Evolutionary conservation across 2,113 vertebrate genomes (phyloP), one percentile per base, ranked within the genome.

Genomic region (Thoracochromis brauschi): DNA sequence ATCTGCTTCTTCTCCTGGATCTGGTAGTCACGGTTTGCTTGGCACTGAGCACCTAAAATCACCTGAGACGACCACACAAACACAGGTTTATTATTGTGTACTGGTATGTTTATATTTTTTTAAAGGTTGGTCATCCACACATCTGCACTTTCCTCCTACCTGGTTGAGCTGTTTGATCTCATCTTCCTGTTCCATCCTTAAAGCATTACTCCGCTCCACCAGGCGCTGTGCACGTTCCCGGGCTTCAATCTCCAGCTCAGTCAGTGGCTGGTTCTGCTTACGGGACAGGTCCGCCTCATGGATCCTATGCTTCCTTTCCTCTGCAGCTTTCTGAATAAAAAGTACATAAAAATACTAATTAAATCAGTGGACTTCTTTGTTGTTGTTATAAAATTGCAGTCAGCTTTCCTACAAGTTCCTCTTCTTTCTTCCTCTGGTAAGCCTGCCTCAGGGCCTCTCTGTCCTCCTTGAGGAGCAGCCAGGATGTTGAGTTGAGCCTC

Each of bases 131-230:
- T 55, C 45, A 54, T 73, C 35, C 42, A 38, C 16, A 26, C 21
- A n/a, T 33, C 42, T 78, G 9, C 11, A 9, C 4, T 9, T 40
- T 31, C 38, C 10, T 84, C 53, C 8, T 47, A 98, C 98, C 97
- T 97, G 92, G 16, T 93, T 97, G 78, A 99, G 95, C 24, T 93
- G 81, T 94, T 96, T 98, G 81, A 99, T 95, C 87, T 98, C 98
- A 0, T 98, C 97, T 42, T 98, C 98, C 90, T 98, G 97, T 91
- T 98, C 98, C 95, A 97, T 89, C 58, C 95, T 96, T 53, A 97
- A 89, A 13, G 90, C 81, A 51, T 60, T 93, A 1, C 97, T 97
- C 26, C 93, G 94, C 90, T 97, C 95, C 82, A 97, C 85, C 21
- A 98, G 87, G 31, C 90, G 88, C 91, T 96, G 96, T 0, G 96